These are phyloP conservation scores for Trididemnum miniatum DNA, from an alignment of 23 tunicate species.

Conservation along the genomic window DNA sequence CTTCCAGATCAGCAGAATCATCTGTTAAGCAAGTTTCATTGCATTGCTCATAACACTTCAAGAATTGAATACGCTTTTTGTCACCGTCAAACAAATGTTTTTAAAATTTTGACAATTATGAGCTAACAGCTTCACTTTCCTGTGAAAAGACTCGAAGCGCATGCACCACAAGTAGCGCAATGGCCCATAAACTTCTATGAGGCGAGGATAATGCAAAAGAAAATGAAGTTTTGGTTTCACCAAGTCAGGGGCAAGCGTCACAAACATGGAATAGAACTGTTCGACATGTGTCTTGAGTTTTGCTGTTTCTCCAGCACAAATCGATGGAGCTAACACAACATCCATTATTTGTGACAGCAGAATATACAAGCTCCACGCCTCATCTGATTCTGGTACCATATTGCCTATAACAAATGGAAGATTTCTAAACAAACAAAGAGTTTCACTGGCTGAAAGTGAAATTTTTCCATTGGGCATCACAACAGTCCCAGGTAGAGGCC, in stretches of 20 bases:
- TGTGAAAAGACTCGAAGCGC: constrained; percentile 47
- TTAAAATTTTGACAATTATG: constrained; percentile 18
- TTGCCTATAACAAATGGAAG: constrained; percentile 43
- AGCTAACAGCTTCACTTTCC: constrained; percentile 20
- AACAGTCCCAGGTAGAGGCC: constrained; percentile 27
- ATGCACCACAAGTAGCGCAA: constrained; percentile 27
- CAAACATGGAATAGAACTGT: background rate
- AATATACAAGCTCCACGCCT: constrained; percentile 37
- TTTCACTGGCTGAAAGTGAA: constrained; percentile 35
- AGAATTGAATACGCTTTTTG: constrained; percentile 3
- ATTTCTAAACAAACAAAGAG: constrained; percentile 35
- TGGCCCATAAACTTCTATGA: constrained; percentile 26
- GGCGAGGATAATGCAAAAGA: constrained; percentile 14
- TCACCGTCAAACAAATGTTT: constrained; percentile 1
- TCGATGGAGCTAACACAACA: constrained; percentile 15
- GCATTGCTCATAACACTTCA: constrained; percentile 16
- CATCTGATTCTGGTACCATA: constrained; percentile 9
- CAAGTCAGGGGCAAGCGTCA: background rate
- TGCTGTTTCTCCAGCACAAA: background rate
- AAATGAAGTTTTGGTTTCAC: constrained; percentile 33
- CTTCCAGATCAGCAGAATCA: background rate
- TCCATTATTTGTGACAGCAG: constrained; percentile 36
- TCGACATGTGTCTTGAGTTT: background rate
- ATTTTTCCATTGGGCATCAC: constrained; percentile 8
- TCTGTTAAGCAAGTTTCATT: background rate